Conservation (phyloP, 2,888 invertebrate genomes). For the Isoperla grammatica region DNA sequence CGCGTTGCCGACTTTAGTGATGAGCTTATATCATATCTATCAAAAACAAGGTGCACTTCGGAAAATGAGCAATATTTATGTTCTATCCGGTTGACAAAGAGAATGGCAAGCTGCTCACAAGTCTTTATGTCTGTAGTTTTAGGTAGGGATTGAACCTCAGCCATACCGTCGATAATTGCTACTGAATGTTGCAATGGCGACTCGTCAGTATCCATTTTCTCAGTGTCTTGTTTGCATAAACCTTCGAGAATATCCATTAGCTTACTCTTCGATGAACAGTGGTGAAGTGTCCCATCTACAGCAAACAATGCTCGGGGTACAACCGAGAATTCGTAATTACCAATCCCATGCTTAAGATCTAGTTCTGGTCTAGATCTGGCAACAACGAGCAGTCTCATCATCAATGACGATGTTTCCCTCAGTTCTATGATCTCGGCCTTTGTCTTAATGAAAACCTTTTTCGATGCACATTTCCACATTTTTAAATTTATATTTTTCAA, state of each 20-base stretch:
- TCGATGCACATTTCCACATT: background rate
- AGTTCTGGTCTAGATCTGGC: background rate
- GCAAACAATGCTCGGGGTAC: conserved; percentile 5
- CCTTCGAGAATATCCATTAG: background rate
- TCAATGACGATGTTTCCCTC: background rate
- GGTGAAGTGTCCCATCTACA: background rate
- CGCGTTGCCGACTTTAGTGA: too few relatives aligned
- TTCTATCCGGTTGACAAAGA: conserved; percentile 1
- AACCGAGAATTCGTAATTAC: conserved; percentile 3
- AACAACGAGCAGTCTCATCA: conserved; percentile 1
- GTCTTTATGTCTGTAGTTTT: conserved; percentile 9
- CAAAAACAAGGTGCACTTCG: too few relatives aligned
- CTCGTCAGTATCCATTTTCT: too few relatives aligned
- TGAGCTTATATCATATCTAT: too few relatives aligned
- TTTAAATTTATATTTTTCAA: conserved; percentile 1
- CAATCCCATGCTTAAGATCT: background rate
- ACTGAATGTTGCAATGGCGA: background rate
- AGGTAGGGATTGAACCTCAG: conserved; percentile 8
- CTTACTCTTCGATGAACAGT: background rate
- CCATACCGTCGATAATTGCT: conserved; percentile 7
- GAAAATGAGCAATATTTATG: background rate
- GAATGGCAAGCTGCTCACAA: conserved; percentile 11
- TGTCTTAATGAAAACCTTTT: background rate
- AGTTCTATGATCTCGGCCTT: background rate
- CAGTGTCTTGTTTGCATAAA: too few relatives aligned